Conservation (phyloP, 2,888 invertebrate genomes). For the Polyploca ridens region DNA sequence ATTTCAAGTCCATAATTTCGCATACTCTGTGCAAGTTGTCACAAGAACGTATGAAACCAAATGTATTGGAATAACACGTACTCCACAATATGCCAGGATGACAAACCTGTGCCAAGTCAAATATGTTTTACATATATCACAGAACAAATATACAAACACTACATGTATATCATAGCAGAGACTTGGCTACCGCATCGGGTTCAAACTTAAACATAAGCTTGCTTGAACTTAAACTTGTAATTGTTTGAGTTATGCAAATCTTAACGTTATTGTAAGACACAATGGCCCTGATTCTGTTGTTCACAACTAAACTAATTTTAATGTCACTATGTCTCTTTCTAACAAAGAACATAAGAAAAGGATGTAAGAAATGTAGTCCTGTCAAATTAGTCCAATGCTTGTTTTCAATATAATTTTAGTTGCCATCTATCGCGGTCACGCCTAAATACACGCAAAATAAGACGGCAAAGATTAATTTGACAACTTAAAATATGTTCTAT, state of each 20-base stretch:
- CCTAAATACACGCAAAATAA: too few relatives aligned
- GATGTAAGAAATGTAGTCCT: too few relatives aligned
- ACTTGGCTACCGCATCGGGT: constrained; percentile 5
- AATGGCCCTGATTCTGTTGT: too few relatives aligned
- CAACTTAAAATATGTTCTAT: too few relatives aligned
- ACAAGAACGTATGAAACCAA: neutral
- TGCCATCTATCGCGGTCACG: too few relatives aligned
- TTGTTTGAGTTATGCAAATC: neutral
- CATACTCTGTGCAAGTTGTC: neutral
- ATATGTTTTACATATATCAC: constrained; percentile 9
- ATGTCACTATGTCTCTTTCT: too few relatives aligned
- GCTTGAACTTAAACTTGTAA: constrained; percentile 1
- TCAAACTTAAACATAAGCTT: constrained; percentile 11
- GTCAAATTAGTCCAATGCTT: too few relatives aligned
- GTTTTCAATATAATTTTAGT: too few relatives aligned
- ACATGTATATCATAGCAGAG: constrained; percentile 5
- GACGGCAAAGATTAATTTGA: too few relatives aligned
- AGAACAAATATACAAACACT: constrained; percentile 5
- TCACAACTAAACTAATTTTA: too few relatives aligned
- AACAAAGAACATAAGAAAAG: too few relatives aligned
- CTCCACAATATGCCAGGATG: neutral
- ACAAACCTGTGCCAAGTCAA: constrained; percentile 6
- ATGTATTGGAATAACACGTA: neutral
- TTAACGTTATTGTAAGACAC: neutral
- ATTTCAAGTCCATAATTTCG: neutral